These are phyloP conservation scores for Lasioglossum villosulum DNA, from an alignment of 2,888 invertebrate genomes.

Conservation along the genomic window DNA sequence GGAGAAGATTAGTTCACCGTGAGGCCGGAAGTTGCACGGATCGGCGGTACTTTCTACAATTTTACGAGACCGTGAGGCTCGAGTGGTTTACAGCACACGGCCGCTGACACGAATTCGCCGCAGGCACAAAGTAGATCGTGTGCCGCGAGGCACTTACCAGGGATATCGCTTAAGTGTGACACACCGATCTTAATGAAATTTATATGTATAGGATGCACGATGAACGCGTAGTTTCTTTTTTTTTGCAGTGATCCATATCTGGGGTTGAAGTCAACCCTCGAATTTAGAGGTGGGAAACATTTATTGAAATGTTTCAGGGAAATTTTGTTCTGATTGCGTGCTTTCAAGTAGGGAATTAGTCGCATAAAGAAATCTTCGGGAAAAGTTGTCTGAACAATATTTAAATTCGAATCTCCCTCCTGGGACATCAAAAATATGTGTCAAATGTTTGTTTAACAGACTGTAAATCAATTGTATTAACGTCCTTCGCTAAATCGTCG, in stretches of 20 bases:
- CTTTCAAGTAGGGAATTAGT: not conserved
- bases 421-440: not conserved
- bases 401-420: not conserved
- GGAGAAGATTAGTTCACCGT: slow-evolving; percentile 53
- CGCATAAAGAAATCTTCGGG: too few relatives aligned
- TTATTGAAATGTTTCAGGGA: not conserved
- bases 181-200: slow-evolving; percentile 6
- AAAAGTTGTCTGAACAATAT: not conserved
- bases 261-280: not conserved
- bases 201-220: not conserved
- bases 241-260: not conserved
- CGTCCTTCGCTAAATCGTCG: not conserved
- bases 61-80: slow-evolving; percentile 34
- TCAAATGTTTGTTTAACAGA: not conserved
- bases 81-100: slow-evolving; percentile 10
- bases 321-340: not conserved
- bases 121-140: slow-evolving; percentile 25
- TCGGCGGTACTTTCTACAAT: slow-evolving; percentile 54
- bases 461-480: not conserved
- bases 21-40: slow-evolving; percentile 50
- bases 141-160: not conserved
- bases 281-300: not conserved
- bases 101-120: slow-evolving; percentile 18
- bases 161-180: slow-evolving; percentile 6
- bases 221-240: not conserved